These are phyloP conservation scores for Lagria hirta DNA, from an alignment of 2,888 invertebrate genomes.

Conservation along the genomic window DNA sequence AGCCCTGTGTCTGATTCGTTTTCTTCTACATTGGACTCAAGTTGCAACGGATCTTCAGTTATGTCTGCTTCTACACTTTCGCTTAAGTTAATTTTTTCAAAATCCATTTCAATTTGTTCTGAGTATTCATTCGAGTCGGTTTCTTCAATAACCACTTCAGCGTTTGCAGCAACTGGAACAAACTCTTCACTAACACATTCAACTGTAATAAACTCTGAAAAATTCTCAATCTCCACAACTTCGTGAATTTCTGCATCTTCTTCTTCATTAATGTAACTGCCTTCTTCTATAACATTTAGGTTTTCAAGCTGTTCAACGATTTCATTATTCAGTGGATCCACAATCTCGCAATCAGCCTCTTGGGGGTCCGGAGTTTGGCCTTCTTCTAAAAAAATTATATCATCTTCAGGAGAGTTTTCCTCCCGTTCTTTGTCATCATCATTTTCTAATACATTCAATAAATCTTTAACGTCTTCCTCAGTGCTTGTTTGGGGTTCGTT, in stretches of 20 bases:
- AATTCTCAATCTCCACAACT: conserved; percentile 15
- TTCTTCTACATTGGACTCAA: neutral
- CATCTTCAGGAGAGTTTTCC: neutral
- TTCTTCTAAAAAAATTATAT: conserved; percentile 11
- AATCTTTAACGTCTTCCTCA: neutral
- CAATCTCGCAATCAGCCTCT: conserved; percentile 9
- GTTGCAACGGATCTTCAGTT: conserved; percentile 2
- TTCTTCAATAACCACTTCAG: conserved; percentile 25
- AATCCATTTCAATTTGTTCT: conserved; percentile 9
- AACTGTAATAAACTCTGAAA: conserved; percentile 33
- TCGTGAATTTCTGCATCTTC: conserved; percentile 28
- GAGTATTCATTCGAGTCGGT: conserved; percentile 14
- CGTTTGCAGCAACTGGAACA: conserved; percentile 24
- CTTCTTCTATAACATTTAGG: conserved; percentile 18
- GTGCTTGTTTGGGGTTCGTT: neutral
- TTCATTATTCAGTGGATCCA: too few relatives aligned
- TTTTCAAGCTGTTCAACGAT: conserved; percentile 26
- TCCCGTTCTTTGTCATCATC: conserved; percentile 4
- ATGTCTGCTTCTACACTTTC: neutral
- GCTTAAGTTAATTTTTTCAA: neutral
- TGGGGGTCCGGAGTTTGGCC: conserved; percentile 6
- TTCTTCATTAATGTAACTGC: conserved; percentile 21
- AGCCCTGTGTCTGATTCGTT: conserved; percentile 9
- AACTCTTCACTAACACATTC: conserved; percentile 41
- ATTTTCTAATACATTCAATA: conserved; percentile 4